phyloP scores from a whole-genome alignment of 2,113 vertebrate species.

The Actenoides lindsayi region DNA sequence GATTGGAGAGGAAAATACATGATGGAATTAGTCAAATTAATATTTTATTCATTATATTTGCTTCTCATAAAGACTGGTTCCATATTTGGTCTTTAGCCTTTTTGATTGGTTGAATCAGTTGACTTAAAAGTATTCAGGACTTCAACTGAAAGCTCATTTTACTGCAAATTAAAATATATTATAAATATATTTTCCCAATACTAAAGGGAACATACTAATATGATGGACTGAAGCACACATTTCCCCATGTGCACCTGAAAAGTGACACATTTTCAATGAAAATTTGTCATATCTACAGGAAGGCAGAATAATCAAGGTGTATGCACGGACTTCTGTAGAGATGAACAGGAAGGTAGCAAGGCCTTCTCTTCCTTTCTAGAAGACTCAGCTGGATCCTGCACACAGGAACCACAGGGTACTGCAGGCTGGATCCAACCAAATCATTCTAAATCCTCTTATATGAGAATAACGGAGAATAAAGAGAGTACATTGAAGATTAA shows the following conservation, averaged over 20 bases:
- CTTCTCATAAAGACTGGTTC: neutral
- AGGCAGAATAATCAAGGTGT: constrained; percentile 39
- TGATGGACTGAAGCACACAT: neutral
- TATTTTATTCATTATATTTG: constrained; percentile 4
- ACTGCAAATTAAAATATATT: neutral
- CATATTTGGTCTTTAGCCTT: neutral
- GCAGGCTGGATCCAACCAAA: constrained; percentile 11
- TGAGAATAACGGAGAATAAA: constrained; percentile 38
- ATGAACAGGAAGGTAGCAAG: neutral
- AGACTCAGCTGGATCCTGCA: constrained; percentile 32
- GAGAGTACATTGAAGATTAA: constrained; percentile 28
- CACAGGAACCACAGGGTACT: constrained; percentile 7
- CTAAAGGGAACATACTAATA: neutral
- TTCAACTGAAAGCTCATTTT: neutral
- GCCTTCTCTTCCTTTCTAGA: constrained; percentile 35
- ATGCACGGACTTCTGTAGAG: neutral
- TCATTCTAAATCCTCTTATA: constrained; percentile 34
- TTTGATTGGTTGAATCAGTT: neutral
- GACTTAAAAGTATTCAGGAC: neutral
- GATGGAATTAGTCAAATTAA: constrained; percentile 34
- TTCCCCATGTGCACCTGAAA: neutral
- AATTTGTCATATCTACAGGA: constrained; percentile 30
- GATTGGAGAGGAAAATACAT: neutral
- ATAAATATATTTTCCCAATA: neutral
- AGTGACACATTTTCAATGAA: constrained; percentile 2